Base-by-base conservation (phyloP, 2,113 vertebrate species). In the Vidua macroura region DNA sequence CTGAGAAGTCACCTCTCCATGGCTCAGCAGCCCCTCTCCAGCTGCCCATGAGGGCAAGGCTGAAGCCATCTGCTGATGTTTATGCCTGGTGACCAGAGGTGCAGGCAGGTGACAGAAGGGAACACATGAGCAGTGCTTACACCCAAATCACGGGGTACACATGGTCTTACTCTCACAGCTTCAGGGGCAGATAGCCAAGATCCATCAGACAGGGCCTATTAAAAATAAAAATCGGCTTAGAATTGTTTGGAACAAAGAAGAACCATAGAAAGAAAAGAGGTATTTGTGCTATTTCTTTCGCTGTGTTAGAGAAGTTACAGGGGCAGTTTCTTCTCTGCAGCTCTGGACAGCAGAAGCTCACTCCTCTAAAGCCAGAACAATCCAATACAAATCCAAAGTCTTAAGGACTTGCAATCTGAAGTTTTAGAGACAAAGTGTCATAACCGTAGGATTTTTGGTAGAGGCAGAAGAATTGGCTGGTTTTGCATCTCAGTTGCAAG, bases 71-170 rank as follows among this genome's bases (percentile, higher is more conserved):
- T 66, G 44, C 74, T 83, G 44, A 59, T 83, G 4, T 53, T 46
- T 13, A 33, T 51, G 15, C 43, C 27, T 51, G 30, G 39, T 62
- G 27, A 5, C 28, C 46, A 51, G 43, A 83, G 21, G 19, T 28
- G 6, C 41, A 62, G 39, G 30, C 27, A 78, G 19, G 33, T 20
- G 60, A 52, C 13, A 55, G n/a, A 92, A 62, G 8, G 58, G 37
- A 53, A 27, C 27, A 30, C 0, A 0, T 16, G 25, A n/a, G 12
- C 49, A 43, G 10, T 31, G 9, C 8, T 70, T 49, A 25, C 15
- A 14, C 53, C 55, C 33, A 58, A 6, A 83, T 24, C 27, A 48
- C 0, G 0, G 30, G 7, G 6, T 43, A n/a, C 3, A 11, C 19
- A 2, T 21, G 18, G 10, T n/a, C 35, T 85, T 63, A n/a, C 23